These are phyloP conservation scores for Saccopteryx bilineata DNA, from an alignment of 2,113 vertebrate genomes.

Conservation along the genomic window DNA sequence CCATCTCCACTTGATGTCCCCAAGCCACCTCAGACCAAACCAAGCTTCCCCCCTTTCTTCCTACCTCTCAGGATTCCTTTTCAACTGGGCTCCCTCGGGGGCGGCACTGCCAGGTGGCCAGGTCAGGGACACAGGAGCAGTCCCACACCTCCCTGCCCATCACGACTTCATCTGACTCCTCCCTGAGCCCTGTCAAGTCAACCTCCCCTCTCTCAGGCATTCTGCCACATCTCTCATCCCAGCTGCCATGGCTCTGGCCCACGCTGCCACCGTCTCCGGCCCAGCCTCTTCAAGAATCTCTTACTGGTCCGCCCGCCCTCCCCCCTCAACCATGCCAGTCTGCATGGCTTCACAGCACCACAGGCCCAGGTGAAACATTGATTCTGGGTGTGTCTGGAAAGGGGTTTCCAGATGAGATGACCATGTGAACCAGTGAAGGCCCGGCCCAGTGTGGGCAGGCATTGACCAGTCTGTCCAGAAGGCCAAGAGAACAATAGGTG, in stretches of 20 bases:
- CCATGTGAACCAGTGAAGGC: too few species aligned
- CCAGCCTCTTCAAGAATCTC: background rate
- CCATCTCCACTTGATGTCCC: background rate
- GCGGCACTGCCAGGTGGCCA: background rate
- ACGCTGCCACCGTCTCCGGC: background rate
- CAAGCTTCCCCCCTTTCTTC: too few species aligned
- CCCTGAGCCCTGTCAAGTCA: background rate
- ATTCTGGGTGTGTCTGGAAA: background rate
- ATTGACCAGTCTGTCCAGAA: background rate
- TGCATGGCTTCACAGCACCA: too few species aligned
- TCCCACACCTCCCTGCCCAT: background rate
- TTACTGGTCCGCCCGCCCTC: background rate
- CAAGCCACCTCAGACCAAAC: background rate
- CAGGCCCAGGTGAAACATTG: background rate
- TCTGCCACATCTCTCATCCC: background rate
- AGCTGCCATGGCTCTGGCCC: fast-evolving
- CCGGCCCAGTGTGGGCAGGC: background rate
- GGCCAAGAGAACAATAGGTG: background rate
- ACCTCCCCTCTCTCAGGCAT: background rate
- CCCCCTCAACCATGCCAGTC: background rate
- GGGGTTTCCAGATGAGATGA: background rate
- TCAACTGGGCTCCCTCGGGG: background rate
- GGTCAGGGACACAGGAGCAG: background rate
- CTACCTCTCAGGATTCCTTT: background rate
- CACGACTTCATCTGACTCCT: background rate